These are phyloP conservation scores for Drosophila leontia DNA, from an alignment of 1,140 invertebrate species.

Conservation along the genomic window DNA sequence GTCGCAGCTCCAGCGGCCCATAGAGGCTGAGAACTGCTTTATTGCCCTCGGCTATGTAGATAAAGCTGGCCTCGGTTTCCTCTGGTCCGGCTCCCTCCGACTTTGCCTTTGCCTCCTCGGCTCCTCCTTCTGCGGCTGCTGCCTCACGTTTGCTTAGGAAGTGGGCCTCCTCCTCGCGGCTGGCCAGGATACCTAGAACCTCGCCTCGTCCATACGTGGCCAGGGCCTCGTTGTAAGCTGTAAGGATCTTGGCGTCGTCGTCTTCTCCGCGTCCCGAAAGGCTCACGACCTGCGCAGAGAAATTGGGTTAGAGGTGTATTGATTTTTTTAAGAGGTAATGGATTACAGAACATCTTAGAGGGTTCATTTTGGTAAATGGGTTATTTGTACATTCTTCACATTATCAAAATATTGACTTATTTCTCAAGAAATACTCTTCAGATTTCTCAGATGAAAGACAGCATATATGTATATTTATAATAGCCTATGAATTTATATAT, in stretches of 20 bases:
- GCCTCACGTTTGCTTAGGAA: conserved; percentile 72
- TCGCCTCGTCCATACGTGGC: conserved; percentile 86
- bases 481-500: conserved; percentile 2
- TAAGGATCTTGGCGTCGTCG: conserved; percentile 86
- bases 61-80: conserved; percentile 69
- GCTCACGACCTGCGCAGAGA: conserved; percentile 85
- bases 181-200: conserved; percentile 86
- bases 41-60: conserved; percentile 77
- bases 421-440: neutral
- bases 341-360: neutral
- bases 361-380: neutral
- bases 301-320: neutral
- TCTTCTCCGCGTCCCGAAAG: conserved; percentile 86
- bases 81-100: conserved; percentile 21
- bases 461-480: conserved; percentile 4
- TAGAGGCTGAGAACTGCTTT: conserved; percentile 77
- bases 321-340: neutral
- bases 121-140: conserved; percentile 1
- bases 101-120: conserved; percentile 36
- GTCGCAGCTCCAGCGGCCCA: conserved; percentile 64
- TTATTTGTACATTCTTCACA: neutral
- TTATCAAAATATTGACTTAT: neutral
- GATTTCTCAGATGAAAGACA: neutral
- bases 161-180: conserved; percentile 77
- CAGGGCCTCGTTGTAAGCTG: conserved; percentile 86